phyloP scores from a whole-genome alignment of 1,140 invertebrate species.

The Meloidogyne floridensis region DNA sequence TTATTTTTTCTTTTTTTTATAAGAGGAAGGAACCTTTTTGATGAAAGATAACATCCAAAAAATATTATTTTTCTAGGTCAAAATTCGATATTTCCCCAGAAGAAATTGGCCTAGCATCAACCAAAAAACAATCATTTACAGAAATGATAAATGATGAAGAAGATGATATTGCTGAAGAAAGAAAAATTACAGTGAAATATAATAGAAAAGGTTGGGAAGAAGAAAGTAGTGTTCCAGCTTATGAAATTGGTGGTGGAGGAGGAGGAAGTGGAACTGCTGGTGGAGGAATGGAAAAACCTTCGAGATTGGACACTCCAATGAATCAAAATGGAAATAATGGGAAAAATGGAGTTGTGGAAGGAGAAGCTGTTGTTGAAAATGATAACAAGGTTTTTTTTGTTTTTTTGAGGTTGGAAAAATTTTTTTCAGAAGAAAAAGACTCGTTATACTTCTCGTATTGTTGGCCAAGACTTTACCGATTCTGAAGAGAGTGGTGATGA shows the following conservation, averaged over 20 bases:
- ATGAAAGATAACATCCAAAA: no score
- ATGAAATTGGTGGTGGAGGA: background rate
- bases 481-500: background rate
- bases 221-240: slow-evolving; percentile 1
- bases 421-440: background rate
- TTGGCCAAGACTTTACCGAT: background rate
- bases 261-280: background rate
- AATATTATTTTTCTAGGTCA: background rate
- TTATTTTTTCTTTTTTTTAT: no score
- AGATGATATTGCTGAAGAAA: background rate
- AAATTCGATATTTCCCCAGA: slow-evolving; percentile 17
- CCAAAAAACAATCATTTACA: background rate
- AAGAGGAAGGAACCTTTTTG: no score
- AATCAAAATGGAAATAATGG: background rate
- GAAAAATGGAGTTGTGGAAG: background rate
- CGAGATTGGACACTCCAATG: background rate
- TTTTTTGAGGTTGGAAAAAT: background rate
- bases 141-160: background rate
- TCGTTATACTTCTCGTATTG: background rate
- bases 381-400: background rate
- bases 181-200: background rate
- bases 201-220: background rate
- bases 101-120: background rate
- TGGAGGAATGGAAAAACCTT: background rate
- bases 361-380: background rate